Evolutionary conservation across 2,113 vertebrate species (phyloP).

Genomic region (Chinchilla lanigera): DNA sequence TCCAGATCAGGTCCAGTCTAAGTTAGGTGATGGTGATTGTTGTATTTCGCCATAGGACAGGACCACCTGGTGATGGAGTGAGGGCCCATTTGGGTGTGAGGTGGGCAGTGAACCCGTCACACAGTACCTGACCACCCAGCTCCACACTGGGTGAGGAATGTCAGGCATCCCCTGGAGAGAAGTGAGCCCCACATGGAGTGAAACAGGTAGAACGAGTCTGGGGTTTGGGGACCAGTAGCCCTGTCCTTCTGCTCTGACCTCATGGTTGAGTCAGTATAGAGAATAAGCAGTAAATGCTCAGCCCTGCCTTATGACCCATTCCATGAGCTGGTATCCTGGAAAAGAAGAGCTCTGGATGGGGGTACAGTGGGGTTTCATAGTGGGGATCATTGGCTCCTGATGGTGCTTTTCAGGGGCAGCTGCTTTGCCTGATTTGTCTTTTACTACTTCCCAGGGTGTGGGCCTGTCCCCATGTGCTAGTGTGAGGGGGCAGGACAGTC

Average conservation of each 20-base stretch:
- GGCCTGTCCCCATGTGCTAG: too few relatives aligned
- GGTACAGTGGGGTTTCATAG: neutral
- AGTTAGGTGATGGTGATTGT: neutral
- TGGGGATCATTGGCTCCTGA: too few relatives aligned
- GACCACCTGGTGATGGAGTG: too few relatives aligned
- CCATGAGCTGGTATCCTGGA: neutral
- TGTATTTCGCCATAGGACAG: neutral
- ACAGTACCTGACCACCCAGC: neutral
- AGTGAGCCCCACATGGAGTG: neutral
- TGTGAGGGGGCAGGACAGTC: too few relatives aligned
- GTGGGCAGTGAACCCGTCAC: neutral
- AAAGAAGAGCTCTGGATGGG: neutral
- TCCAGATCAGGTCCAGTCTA: neutral
- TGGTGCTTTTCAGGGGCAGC: too few relatives aligned
- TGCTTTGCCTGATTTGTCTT: too few relatives aligned
- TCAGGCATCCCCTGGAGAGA: fast-evolving
- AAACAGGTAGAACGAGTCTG: neutral
- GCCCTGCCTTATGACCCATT: fast-evolving
- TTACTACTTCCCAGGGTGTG: too few relatives aligned
- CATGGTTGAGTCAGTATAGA: neutral
- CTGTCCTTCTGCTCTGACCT: neutral
- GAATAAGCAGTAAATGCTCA: neutral
- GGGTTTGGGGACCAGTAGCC: neutral
- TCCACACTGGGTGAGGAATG: neutral
- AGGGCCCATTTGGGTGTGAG: neutral